Conservation (phyloP, 2,797 vertebrate genomes). For the Distichodus sexfasciatus region DNA sequence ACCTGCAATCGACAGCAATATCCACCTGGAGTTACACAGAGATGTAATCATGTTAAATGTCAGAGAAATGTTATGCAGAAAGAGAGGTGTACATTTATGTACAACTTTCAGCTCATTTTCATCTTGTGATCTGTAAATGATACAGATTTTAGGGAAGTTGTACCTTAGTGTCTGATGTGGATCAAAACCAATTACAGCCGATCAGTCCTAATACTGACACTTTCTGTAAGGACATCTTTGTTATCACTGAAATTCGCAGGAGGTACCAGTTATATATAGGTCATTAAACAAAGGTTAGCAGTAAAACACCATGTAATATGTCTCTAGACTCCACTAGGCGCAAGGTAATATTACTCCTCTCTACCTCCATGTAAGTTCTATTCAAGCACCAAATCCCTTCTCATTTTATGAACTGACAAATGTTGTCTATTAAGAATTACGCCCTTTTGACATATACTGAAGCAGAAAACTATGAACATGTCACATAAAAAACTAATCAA, state of each 20-base stretch:
- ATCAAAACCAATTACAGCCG: not conserved
- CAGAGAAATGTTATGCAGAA: too few species aligned
- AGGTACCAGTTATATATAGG: not conserved
- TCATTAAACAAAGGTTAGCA: not conserved
- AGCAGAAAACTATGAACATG: not conserved
- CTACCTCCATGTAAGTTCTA: not conserved
- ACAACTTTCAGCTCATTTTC: too few species aligned
- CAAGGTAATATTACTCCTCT: not conserved
- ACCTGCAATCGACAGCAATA: too few species aligned
- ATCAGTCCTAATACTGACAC: not conserved
- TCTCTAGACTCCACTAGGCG: not conserved
- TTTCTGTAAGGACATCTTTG: not conserved
- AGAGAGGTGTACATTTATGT: too few species aligned
- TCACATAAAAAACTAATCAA: not conserved
- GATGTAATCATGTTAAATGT: too few species aligned
- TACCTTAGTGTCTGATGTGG: not conserved
- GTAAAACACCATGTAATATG: not conserved
- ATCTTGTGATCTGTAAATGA: too few species aligned
- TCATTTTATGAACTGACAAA: not conserved
- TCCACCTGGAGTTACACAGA: too few species aligned
- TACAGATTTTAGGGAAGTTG: too few species aligned
- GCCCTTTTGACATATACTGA: not conserved
- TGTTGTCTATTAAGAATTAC: not conserved
- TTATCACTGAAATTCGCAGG: not conserved
- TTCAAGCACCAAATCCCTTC: not conserved